phyloP scores from a whole-genome alignment of 2,888 invertebrate genomes.

The Omphaloscelis lunosa region DNA sequence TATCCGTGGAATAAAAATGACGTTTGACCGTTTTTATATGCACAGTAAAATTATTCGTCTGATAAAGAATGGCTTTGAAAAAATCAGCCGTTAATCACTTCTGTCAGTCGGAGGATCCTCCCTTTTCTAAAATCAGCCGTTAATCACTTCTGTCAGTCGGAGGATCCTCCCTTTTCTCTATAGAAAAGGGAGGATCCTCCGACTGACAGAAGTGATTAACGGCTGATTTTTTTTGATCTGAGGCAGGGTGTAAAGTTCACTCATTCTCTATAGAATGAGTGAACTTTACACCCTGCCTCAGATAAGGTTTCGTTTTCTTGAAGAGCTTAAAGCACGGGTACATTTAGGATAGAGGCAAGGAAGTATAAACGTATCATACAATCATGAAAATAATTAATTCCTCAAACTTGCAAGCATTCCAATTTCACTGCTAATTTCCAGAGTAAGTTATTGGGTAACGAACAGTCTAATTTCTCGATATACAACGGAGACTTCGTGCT shows the following conservation, averaged over 20 bases:
- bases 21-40: not conserved
- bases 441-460: slow-evolving; percentile 30
- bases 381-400: not conserved
- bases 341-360: not conserved
- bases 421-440: slow-evolving; percentile 14
- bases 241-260: no score
- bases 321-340: not conserved
- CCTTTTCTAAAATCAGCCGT: no score
- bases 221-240: no score
- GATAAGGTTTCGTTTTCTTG: no score
- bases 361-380: not conserved
- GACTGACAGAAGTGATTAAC: no score
- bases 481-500: slow-evolving; percentile 31
- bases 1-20: no score
- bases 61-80: not conserved
- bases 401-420: not conserved
- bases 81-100: not conserved
- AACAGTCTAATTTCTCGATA: slow-evolving; percentile 49
- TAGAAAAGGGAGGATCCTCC: no score
- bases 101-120: no score
- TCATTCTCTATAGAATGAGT: no score
- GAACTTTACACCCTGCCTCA: no score
- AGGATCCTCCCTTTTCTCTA: no score
- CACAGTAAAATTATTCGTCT: not conserved
- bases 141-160: not conserved